Evolutionary conservation across 1,140 invertebrate species (phyloP).

Genomic region (Tribolium madens): DNA sequence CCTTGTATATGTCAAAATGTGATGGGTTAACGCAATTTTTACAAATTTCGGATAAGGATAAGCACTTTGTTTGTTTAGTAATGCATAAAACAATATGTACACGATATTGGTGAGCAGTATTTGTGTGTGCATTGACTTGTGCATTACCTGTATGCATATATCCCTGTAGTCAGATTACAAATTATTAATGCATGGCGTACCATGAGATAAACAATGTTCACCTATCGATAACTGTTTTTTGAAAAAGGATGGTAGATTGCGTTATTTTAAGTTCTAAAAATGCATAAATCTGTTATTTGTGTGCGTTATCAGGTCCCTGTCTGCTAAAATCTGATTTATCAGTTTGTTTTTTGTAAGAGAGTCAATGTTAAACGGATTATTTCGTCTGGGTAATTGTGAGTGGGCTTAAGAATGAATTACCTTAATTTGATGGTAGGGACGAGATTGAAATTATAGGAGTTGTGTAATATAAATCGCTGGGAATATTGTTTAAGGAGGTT

Average conservation of each 20-base stretch:
- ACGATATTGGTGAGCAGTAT: constrained; percentile 9
- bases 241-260: constrained; percentile 1
- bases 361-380: constrained; percentile 24
- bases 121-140: constrained; percentile 33
- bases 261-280: constrained; percentile 3
- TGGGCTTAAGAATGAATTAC: constrained; percentile 26
- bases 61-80: constrained; percentile 11
- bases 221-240: not conserved
- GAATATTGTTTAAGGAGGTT: constrained; percentile 35
- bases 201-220: constrained; percentile 2
- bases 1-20: not conserved
- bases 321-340: constrained; percentile 10
- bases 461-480: constrained; percentile 35
- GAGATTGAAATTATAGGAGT: constrained; percentile 39
- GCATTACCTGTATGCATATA: constrained; percentile 32
- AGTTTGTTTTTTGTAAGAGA: not conserved
- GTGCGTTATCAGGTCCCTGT: not conserved
- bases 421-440: constrained; percentile 30
- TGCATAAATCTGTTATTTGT: constrained; percentile 11
- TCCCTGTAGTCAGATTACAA: constrained; percentile 16
- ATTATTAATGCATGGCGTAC: constrained; percentile 21
- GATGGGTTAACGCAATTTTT: not conserved
- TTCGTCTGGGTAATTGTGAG: constrained; percentile 27
- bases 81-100: constrained; percentile 4
- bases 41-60: not conserved